Evolutionary conservation across 2,113 vertebrate species (phyloP).

Genomic region (Periophthalmodon schlosseri): DNA sequence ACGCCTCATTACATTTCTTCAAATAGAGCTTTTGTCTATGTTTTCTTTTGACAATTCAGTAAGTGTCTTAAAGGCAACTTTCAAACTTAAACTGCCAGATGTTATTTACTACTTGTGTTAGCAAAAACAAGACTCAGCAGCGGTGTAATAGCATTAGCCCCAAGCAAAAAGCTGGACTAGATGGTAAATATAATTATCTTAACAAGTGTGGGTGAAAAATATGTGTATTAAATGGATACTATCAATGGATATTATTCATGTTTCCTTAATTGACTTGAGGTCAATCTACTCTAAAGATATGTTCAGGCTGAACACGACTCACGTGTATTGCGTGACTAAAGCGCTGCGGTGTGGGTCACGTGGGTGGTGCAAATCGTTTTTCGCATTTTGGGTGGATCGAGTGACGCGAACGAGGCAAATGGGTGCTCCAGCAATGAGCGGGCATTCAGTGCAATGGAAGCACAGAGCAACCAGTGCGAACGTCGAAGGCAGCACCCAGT

Average conservation of each 20-base stretch:
- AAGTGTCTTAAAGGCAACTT: conserved; percentile 27
- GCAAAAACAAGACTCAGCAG: conserved; percentile 1
- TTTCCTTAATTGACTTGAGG: neutral
- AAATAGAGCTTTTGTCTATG: conserved; percentile 27
- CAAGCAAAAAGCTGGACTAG: neutral
- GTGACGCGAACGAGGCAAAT: too few species aligned
- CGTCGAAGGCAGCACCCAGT: too few species aligned
- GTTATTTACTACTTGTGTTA: conserved; percentile 18
- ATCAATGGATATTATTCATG: neutral
- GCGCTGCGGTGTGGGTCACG: too few species aligned
- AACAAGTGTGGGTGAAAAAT: neutral
- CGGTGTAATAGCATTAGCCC: neutral
- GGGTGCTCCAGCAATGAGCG: too few species aligned
- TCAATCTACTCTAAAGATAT: too few species aligned
- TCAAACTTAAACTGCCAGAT: conserved; percentile 20
- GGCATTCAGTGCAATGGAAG: too few species aligned
- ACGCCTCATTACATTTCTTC: conserved; percentile 34
- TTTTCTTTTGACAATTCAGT: conserved; percentile 26
- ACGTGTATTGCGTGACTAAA: too few species aligned
- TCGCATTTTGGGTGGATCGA: too few species aligned
- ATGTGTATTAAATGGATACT: neutral
- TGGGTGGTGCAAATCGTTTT: too few species aligned
- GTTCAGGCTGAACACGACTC: too few species aligned
- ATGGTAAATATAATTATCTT: neutral
- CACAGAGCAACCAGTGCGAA: too few species aligned